phyloP scores from a whole-genome alignment of 2,113 vertebrate genomes.

The Anser cygnoides region DNA sequence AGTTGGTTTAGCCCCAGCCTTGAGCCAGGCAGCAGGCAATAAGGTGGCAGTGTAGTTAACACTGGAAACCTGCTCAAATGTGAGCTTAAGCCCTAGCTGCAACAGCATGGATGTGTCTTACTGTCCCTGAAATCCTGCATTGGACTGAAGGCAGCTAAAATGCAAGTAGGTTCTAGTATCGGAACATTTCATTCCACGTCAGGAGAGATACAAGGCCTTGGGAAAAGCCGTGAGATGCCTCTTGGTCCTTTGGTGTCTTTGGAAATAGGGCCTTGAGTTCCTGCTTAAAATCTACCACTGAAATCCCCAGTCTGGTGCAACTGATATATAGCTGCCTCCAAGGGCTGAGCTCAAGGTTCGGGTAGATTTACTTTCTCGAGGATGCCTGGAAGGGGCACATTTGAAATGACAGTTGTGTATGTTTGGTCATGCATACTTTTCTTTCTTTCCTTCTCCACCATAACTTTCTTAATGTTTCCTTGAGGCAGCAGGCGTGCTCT shows the following conservation, averaged over 20 bases:
- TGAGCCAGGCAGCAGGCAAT: neutral
- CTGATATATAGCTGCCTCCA: fast-evolving
- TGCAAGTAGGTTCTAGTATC: neutral
- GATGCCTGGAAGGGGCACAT: neutral
- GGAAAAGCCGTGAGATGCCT: neutral
- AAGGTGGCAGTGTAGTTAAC: neutral
- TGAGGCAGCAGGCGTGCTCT: neutral
- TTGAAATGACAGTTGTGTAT: neutral
- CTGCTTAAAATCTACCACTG: neutral
- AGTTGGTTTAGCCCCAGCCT: neutral
- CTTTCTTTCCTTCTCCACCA: neutral
- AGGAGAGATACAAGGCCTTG: fast-evolving
- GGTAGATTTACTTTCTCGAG: neutral
- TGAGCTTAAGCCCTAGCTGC: neutral
- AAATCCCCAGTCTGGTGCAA: neutral
- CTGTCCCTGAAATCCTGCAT: neutral
- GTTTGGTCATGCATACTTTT: neutral
- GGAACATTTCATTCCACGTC: neutral
- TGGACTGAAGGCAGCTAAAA: neutral
- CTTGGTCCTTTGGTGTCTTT: neutral
- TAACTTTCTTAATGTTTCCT: neutral
- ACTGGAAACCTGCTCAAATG: neutral
- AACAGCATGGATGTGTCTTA: too few relatives aligned
- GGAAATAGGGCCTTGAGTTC: neutral
- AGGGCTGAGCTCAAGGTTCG: neutral